Conservation (phyloP, 2,797 vertebrate species). For the Paguma larvata region DNA sequence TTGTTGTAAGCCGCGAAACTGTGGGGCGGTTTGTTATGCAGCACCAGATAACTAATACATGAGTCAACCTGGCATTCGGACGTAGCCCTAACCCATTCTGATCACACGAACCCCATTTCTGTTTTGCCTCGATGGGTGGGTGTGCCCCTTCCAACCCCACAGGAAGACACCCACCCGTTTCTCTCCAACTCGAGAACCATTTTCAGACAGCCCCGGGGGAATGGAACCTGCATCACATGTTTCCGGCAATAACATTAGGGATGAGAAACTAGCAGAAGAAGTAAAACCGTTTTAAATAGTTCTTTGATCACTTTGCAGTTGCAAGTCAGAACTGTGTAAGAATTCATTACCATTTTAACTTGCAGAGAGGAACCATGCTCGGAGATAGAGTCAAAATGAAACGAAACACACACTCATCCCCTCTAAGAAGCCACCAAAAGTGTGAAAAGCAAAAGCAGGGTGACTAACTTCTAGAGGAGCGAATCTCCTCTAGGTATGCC, state of each 20-base stretch:
- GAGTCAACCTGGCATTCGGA: slow-evolving; percentile 14
- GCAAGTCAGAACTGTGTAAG: slow-evolving; percentile 68
- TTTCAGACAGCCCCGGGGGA: slow-evolving; percentile 24
- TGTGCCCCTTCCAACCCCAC: slow-evolving; percentile 14
- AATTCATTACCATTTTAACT: slow-evolving; percentile 72
- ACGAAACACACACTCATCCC: slow-evolving; percentile 64
- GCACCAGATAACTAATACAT: background rate
- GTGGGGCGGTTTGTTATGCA: background rate
- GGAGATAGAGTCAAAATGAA: slow-evolving; percentile 17
- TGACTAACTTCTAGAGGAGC: slow-evolving; percentile 57
- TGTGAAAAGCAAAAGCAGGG: slow-evolving; percentile 62
- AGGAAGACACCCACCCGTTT: background rate
- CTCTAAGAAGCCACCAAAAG: slow-evolving; percentile 13
- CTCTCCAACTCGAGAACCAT: slow-evolving; percentile 24
- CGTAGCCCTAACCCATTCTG: background rate
- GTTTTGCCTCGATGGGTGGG: background rate
- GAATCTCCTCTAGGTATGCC: slow-evolving; percentile 70
- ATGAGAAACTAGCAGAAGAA: slow-evolving; percentile 69
- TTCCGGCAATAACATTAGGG: slow-evolving; percentile 29
- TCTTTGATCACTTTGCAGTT: slow-evolving; percentile 76
- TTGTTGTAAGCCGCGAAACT: slow-evolving; percentile 32
- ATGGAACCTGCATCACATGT: slow-evolving; percentile 59
- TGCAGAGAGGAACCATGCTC: slow-evolving; percentile 68
- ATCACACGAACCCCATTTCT: slow-evolving; percentile 26
- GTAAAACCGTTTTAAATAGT: slow-evolving; percentile 72